A percentile compares a stretch with the other conserved stretches of the same genome.
These are phyloP conservation scores for Calliphora vicina DNA, from an alignment of 1,140 invertebrate genomes.

Conservation along the genomic window DNA sequence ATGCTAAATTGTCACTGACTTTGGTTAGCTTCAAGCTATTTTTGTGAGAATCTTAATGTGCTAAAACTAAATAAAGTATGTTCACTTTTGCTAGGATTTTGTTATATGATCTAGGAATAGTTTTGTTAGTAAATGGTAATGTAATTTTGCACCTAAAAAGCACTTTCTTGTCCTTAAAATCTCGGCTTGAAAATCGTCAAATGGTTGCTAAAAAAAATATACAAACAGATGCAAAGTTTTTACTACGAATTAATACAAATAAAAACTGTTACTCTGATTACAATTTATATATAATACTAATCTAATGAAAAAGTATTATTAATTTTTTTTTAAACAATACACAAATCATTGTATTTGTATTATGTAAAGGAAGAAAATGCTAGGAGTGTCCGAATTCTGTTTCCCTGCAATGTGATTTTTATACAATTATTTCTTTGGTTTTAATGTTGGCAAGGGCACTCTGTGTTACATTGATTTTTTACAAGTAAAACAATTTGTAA, in stretches of 20 bases:
- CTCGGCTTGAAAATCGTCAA: slow-evolving; percentile 18
- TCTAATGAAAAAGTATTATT: too few relatives aligned
- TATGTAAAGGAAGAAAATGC: too few relatives aligned
- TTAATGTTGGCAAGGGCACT: slow-evolving; percentile 39
- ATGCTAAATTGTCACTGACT: neutral
- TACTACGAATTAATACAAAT: neutral
- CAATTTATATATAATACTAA: neutral
- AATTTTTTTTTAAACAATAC: too few relatives aligned
- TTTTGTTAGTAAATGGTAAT: too few relatives aligned
- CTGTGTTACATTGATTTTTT: slow-evolving; percentile 37
- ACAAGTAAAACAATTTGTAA: slow-evolving; percentile 41
- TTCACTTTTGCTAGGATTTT: slow-evolving; percentile 32
- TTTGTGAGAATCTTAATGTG: slow-evolving; percentile 11
- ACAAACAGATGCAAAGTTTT: slow-evolving; percentile 22
- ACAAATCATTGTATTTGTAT: too few relatives aligned
- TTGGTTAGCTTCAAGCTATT: slow-evolving; percentile 23
- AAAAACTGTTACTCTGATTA: neutral
- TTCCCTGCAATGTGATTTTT: too few relatives aligned
- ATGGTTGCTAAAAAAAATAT: slow-evolving; percentile 15
- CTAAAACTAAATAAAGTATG: slow-evolving; percentile 20
- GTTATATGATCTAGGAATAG: neutral
- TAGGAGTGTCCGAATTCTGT: too few relatives aligned
- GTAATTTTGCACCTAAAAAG: neutral
- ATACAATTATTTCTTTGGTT: too few relatives aligned
- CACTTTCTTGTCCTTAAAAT: slow-evolving; percentile 21